A percentile compares a stretch with the other conserved stretches of the same genome.
Evolutionary conservation across 1,140 invertebrate species (phyloP).

Genomic region (Tetranychus cinnabarinus): DNA sequence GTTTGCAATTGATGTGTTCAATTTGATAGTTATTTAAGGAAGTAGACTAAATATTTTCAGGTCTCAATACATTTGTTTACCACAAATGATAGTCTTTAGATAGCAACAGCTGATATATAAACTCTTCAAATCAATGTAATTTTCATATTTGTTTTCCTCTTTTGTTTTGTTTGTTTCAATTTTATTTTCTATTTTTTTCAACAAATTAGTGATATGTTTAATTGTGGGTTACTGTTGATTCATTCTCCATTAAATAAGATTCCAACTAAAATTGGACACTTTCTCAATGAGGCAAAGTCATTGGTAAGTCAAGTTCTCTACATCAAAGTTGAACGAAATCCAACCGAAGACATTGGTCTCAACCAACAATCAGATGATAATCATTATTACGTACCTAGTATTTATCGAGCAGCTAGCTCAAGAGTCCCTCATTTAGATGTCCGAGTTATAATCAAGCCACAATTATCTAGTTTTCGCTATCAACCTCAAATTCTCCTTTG

Average conservation of each 20-base stretch:
- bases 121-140: too few relatives aligned
- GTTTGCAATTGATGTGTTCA: too few relatives aligned
- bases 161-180: too few relatives aligned
- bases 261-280: neutral
- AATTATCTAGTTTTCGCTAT: neutral
- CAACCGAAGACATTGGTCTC: neutral
- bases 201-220: neutral
- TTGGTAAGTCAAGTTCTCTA: neutral
- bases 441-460: neutral
- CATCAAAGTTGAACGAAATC: neutral
- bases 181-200: too few relatives aligned
- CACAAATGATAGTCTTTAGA: too few relatives aligned
- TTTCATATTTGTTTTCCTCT: too few relatives aligned
- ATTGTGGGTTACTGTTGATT: neutral
- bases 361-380: neutral
- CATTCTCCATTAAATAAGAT: neutral
- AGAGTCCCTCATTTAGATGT: neutral
- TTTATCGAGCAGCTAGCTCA: neutral
- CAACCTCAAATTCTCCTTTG: neutral
- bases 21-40: too few relatives aligned
- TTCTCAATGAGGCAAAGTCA: neutral
- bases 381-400: neutral
- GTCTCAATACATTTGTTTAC: too few relatives aligned
- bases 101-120: too few relatives aligned
- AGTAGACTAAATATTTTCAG: too few relatives aligned